A percentile compares a stretch with the other conserved stretches of the same genome.
These are phyloP conservation scores for Psilopogon haemacephalus DNA, from an alignment of 2,113 vertebrate genomes.

Conservation along the genomic window DNA sequence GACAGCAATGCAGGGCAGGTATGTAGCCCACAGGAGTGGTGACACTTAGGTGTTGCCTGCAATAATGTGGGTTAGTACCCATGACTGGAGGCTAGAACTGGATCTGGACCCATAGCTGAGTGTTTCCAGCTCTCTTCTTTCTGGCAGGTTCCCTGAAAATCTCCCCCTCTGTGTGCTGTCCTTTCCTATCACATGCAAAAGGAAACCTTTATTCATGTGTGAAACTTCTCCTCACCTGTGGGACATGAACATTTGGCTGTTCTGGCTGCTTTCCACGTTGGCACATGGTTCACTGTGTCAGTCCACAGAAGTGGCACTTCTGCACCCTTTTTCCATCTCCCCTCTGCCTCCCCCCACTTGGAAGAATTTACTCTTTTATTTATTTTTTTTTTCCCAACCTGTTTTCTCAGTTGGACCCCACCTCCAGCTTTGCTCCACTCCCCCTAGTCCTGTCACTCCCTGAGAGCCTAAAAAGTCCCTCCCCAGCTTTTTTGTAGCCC, in stretches of 20 bases:
- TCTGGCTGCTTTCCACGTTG: background rate
- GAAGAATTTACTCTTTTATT: background rate
- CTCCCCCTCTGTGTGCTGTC: background rate
- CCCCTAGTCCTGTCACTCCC: too few relatives aligned
- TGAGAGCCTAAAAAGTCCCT: too few relatives aligned
- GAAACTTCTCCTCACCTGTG: background rate
- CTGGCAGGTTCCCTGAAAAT: background rate
- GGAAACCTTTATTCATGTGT: background rate
- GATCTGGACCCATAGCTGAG: background rate
- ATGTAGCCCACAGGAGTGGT: rapidly evolving
- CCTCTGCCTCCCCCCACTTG: background rate
- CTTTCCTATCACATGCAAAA: background rate
- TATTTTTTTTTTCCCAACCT: background rate
- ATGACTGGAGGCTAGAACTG: background rate
- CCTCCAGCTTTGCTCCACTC: too few relatives aligned
- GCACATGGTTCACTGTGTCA: rapidly evolving
- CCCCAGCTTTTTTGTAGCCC: too few relatives aligned
- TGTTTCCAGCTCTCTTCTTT: background rate
- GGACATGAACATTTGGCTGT: background rate
- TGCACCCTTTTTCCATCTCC: background rate
- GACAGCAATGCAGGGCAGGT: background rate
- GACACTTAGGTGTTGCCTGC: background rate
- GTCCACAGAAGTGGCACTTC: background rate
- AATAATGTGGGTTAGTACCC: background rate
- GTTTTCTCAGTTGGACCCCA: background rate